These are phyloP conservation scores for Lithophane leautieri DNA, from an alignment of 2,888 invertebrate species.

Conservation along the genomic window DNA sequence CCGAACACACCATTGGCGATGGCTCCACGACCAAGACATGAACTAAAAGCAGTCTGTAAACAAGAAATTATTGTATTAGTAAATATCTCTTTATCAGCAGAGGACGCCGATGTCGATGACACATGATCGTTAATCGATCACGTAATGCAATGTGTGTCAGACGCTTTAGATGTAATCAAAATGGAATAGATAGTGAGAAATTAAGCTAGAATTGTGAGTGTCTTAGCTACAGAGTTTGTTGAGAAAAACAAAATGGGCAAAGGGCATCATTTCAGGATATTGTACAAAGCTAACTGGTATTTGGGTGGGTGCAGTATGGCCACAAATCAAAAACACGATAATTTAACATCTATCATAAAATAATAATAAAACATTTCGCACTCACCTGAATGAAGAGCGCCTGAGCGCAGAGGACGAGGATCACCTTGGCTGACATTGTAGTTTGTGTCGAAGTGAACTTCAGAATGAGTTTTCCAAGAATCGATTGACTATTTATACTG, in stretches of 20 bases:
- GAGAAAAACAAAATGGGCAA: too few species aligned
- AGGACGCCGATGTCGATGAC: too few species aligned
- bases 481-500: not conserved
- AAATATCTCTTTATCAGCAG: not conserved
- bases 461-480: not conserved
- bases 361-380: too few species aligned
- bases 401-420: slow-evolving; percentile 33
- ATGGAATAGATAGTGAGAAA: too few species aligned
- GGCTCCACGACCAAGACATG: slow-evolving; percentile 10
- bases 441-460: not conserved
- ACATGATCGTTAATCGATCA: not conserved
- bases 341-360: too few species aligned
- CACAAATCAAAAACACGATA: too few species aligned
- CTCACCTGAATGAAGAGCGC: slow-evolving; percentile 37
- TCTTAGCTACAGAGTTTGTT: too few species aligned
- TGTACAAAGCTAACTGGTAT: too few species aligned
- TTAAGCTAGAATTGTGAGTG: too few species aligned
- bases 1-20: not conserved
- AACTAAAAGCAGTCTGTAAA: slow-evolving; percentile 5
- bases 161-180: too few species aligned
- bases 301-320: too few species aligned
- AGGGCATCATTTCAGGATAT: too few species aligned
- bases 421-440: slow-evolving; percentile 23
- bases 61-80: not conserved
- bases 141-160: not conserved